Conservation (phyloP, 2,113 vertebrate genomes). For the Anoplopoma fimbria region DNA sequence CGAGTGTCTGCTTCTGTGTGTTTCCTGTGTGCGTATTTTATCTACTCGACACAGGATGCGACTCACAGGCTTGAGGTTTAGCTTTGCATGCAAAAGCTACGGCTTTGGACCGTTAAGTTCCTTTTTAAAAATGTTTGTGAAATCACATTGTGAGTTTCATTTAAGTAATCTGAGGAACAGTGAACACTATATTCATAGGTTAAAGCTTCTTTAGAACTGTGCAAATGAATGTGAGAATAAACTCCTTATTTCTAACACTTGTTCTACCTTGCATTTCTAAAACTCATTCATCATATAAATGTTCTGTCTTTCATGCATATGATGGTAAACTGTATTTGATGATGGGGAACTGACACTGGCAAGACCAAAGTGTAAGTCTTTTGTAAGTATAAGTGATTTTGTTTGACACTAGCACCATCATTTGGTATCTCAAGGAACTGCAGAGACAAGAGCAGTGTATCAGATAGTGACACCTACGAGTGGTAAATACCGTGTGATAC, state of each 20-base stretch:
- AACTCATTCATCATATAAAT: too few relatives aligned
- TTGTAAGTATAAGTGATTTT: too few relatives aligned
- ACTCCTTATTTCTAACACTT: neutral
- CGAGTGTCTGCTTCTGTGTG: neutral
- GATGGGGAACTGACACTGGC: neutral
- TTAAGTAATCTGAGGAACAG: neutral
- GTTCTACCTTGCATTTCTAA: neutral
- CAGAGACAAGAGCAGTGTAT: neutral
- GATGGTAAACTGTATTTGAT: neutral
- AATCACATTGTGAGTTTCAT: neutral
- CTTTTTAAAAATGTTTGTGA: neutral
- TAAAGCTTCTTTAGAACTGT: neutral
- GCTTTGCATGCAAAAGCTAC: neutral
- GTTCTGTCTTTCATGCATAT: neutral
- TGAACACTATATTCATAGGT: neutral
- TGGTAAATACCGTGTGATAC: neutral
- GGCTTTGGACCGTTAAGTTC: neutral
- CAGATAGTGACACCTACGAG: neutral
- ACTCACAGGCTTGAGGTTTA: slow-evolving; percentile 58
- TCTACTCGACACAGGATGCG: slow-evolving; percentile 74
- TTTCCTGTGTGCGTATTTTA: slow-evolving; percentile 76
- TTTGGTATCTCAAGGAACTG: slow-evolving; percentile 27
- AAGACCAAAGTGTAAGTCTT: neutral
- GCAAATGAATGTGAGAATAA: neutral
- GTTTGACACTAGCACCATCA: slow-evolving; percentile 38